Evolutionary conservation across 2,797 vertebrate species (phyloP), one percentile per base, ranked within the genome.

Genomic region (Pseudopleuronectes americanus): DNA sequence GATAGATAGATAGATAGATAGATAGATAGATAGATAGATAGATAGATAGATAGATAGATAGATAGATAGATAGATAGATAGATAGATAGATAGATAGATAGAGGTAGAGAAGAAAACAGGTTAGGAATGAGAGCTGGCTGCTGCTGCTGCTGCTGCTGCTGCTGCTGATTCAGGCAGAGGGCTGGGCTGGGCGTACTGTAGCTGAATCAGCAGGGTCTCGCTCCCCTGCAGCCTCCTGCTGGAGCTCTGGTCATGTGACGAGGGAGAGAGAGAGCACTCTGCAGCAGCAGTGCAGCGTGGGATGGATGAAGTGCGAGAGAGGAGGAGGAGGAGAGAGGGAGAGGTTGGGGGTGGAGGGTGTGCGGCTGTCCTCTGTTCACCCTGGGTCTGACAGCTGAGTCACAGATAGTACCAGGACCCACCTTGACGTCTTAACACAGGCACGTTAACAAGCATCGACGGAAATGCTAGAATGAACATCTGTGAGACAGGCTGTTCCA

Each of bases 161-260:
- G 83, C 80, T 88, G 93, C 90, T 93, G 88, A 94, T 85, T 94
- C 91, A 93, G 91, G 83, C 81, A 76, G 72, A 76, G 90, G 82
- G 78, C 60, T 81, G 85, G 84, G 84, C 83, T 86, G 86, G 82
- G 87, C 76, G 58, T 59, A 69, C 87, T 89, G 75, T 71, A 83
- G 92, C 92, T 94, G 93, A 95, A 87, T 95, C 94, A 95, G 93
- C 93, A 91, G 78, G 83, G 79, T 85, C 89, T 85, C 57, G 81
- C 88, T 90, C 80, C 84, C 90, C 92, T 91, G 90, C 92, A 92
- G 89, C 89, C 89, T 90, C 90, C 84, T 91, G 86, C 90, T 86
- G 84, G 84, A 91, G 82, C 84, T 79, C 52, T 81, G 88, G 83
- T 93, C 93, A 94, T 68, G 54, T 95, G 93, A 93, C 54, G 2